Conservation (phyloP, 1,140 invertebrate genomes). For the Tetramorium simillimum region DNA sequence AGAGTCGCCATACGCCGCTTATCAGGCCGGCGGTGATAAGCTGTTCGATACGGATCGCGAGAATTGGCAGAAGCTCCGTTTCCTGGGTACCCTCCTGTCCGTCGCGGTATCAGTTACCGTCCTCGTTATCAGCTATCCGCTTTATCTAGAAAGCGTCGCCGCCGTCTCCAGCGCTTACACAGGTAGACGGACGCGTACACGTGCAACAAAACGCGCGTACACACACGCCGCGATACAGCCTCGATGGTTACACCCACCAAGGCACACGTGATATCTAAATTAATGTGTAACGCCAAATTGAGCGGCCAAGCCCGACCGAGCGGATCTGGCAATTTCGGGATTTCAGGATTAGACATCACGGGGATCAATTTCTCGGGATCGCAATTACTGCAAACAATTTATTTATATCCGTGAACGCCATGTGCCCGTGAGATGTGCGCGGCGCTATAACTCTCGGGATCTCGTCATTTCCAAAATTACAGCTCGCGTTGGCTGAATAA, state of each 20-base stretch:
- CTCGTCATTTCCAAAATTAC: slow-evolving; percentile 40
- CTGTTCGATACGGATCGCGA: slow-evolving; percentile 81
- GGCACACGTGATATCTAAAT: slow-evolving; percentile 7
- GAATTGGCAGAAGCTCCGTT: slow-evolving; percentile 80
- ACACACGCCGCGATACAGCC: not conserved
- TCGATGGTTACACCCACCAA: not conserved
- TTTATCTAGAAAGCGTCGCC: slow-evolving; percentile 81
- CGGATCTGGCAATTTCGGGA: not conserved
- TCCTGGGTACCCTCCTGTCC: slow-evolving; percentile 75
- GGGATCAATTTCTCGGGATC: not conserved
- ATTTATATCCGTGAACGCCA: slow-evolving; percentile 35
- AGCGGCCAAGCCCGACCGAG: not conserved
- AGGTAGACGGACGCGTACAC: slow-evolving; percentile 67
- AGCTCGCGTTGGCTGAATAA: not conserved
- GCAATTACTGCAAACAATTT: slow-evolving; percentile 42
- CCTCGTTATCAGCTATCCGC: slow-evolving; percentile 79
- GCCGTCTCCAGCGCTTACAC: slow-evolving; percentile 80
- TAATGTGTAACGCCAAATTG: slow-evolving; percentile 9
- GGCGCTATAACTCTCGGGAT: not conserved
- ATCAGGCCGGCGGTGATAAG: slow-evolving; percentile 79
- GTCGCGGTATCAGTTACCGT: slow-evolving; percentile 79
- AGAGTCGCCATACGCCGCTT: slow-evolving; percentile 79
- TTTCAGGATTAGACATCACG: slow-evolving; percentile 17
- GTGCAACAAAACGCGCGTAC: not conserved
- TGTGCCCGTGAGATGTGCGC: not conserved